Evolutionary conservation across 2,888 invertebrate species (phyloP), one percentile per base, ranked within the genome.

Genomic region (Leptarthrus brevirostris): DNA sequence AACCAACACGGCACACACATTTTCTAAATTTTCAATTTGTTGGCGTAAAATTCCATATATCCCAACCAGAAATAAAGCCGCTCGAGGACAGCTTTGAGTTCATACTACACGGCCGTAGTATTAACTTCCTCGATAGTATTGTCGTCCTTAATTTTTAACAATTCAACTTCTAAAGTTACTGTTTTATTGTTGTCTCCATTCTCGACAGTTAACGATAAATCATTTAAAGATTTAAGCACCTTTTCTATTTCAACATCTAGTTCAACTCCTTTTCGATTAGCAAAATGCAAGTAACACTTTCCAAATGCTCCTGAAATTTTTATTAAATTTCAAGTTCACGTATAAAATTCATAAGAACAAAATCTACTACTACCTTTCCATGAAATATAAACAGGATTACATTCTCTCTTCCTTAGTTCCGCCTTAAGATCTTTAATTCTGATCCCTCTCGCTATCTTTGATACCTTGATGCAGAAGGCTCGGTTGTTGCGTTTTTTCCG

Each of bases 351-450:
- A n/a, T n/a, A n/a, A n/a, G n/a, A n/a, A n/a, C n/a, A n/a, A n/a
- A n/a, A n/a, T n/a, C n/a, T n/a, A n/a, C n/a, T n/a, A 78, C 64
- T 81, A 83, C 85, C 89, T 86, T 89, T 89, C 93, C 93, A 93
- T 71, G 90, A 89, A 84, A 93, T 93, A 76, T 91, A 89, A 79
- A 89, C 89, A 3, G 93, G 93, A 80, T 91, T 92, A 73, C 93
- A 91, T 54, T 92, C 91, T 78, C 92, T 90, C 80, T 91, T 91
- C 49, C 87, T 87, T 34, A 93, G 84, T 36, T 92, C 93, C 64
- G 89, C 88, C 81, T 93, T 93, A 79, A 93, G 84, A 81, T 93
- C 93, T 58, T 92, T 89, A 6, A 93, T 90, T 76, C 93, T 88
- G 10, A 91, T 90, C 76, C 88, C 89, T 16, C 89, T 89, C 72